Evolutionary conservation across 1,140 invertebrate genomes (phyloP).

Genomic region (Eumaeus atala): DNA sequence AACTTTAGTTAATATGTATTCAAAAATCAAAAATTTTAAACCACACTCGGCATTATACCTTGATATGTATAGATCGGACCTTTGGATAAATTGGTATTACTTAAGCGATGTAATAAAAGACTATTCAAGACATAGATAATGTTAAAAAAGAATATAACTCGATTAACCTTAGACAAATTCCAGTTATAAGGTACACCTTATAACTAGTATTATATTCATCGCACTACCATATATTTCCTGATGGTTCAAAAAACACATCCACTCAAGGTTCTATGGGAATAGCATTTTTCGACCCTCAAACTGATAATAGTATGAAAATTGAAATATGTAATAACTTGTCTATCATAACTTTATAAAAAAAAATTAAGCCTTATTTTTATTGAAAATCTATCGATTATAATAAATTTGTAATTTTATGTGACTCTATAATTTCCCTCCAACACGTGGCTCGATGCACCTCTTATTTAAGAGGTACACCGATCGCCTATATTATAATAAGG

Average conservation of each 20-base stretch:
- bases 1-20: no score
- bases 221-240: conserved; percentile 14
- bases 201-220: conserved; percentile 3
- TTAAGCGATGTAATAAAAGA: not conserved
- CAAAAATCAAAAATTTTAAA: no score
- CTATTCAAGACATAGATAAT: not conserved
- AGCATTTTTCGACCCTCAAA: conserved; percentile 14
- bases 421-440: no score
- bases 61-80: conserved; percentile 2
- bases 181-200: not conserved
- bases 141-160: not conserved
- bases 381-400: no score
- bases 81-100: conserved; percentile 1
- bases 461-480: conserved; percentile 25
- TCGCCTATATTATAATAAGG: conserved; percentile 24
- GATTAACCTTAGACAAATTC: not conserved
- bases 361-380: conserved; percentile 19
- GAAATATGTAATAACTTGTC: conserved; percentile 17
- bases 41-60: not conserved
- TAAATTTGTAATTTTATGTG: no score
- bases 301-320: conserved; percentile 7
- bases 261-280: conserved; percentile 8
- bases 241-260: conserved; percentile 13
- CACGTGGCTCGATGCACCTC: no score
- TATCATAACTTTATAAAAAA: conserved; percentile 16